phyloP scores from a whole-genome alignment of 1,140 invertebrate genomes.

The Drosophila simulans region DNA sequence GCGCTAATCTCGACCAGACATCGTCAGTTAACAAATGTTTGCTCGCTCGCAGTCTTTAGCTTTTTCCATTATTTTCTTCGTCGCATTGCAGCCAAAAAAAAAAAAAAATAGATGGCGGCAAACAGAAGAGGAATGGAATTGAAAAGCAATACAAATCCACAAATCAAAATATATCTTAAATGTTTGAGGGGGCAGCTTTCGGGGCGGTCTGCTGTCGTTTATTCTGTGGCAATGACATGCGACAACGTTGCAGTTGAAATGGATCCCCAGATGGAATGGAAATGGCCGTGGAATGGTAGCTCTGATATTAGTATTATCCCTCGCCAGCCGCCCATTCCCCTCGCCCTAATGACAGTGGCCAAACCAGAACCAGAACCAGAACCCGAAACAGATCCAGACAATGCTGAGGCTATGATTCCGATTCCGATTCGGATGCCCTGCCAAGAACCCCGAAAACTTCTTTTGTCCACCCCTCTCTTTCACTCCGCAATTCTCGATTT shows the following conservation, averaged over 20 bases:
- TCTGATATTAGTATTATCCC: slow-evolving; percentile 27
- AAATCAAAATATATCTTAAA: slow-evolving; percentile 66
- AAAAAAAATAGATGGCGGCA: slow-evolving; percentile 7
- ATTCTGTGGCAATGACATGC: slow-evolving; percentile 60
- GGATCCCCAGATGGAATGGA: slow-evolving; percentile 39
- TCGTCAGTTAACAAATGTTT: slow-evolving; percentile 50
- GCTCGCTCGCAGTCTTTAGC: slow-evolving; percentile 10
- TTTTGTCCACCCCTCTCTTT: slow-evolving; percentile 14
- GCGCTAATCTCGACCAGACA: slow-evolving; percentile 58
- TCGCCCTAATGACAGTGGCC: slow-evolving; percentile 39
- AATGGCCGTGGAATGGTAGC: not conserved
- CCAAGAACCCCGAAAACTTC: slow-evolving; percentile 50
- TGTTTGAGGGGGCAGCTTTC: slow-evolving; percentile 40
- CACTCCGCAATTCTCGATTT: slow-evolving; percentile 9
- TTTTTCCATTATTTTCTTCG: slow-evolving; percentile 20
- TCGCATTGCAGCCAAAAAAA: slow-evolving; percentile 61
- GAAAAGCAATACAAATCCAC: slow-evolving; percentile 68
- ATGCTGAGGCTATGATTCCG: slow-evolving; percentile 44
- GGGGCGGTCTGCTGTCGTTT: slow-evolving; percentile 46
- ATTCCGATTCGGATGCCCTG: slow-evolving; percentile 36
- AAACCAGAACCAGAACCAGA: slow-evolving; percentile 31
- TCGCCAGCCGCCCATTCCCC: not conserved
- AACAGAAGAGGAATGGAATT: slow-evolving; percentile 18
- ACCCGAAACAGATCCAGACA: slow-evolving; percentile 38
- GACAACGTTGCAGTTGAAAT: slow-evolving; percentile 62